phyloP scores from a whole-genome alignment of 23 tunicate species.

The Pegea sp. region DNA sequence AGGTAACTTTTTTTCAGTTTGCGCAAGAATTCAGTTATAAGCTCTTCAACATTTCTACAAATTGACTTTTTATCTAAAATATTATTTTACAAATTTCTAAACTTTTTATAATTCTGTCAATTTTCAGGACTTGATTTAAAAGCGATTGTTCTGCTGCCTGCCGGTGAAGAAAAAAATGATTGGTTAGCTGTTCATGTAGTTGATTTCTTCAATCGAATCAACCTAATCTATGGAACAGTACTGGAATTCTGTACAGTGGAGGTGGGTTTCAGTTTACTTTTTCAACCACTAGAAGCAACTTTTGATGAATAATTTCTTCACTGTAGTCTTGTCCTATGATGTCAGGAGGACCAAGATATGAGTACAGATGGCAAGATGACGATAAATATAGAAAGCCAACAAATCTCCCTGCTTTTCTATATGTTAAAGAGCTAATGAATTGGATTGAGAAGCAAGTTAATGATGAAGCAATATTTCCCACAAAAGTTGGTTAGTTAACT shows the following conservation, averaged over 20 bases:
- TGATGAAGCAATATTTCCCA: conserved; percentile 69
- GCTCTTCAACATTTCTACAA: background rate
- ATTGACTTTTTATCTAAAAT: background rate
- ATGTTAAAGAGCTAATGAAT: conserved; percentile 63
- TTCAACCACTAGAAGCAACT: background rate
- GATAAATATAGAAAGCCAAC: conserved; percentile 89
- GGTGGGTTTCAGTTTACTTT: conserved; percentile 7
- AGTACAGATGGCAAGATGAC: conserved; percentile 83
- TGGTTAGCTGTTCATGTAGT: conserved; percentile 99
- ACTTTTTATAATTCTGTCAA: background rate
- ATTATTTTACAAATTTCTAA: background rate
- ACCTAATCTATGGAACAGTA: conserved; percentile 91
- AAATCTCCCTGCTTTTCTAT: conserved; percentile 45
- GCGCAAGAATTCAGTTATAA: no score
- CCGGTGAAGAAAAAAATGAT: conserved; percentile 88
- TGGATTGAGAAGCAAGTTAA: conserved; percentile 91
- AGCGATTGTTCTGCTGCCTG: conserved; percentile 74
- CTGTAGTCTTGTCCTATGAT: conserved; percentile 77
- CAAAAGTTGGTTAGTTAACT: conserved; percentile 69
- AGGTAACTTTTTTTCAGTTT: conserved; percentile 12
- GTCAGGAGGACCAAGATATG: conserved; percentile 92
- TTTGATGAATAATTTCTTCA: background rate
- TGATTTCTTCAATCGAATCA: conserved; percentile 94
- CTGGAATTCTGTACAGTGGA: conserved; percentile 81
- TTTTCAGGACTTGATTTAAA: conserved; percentile 61